Percentiles rank a stretch among this genome's conserved stretches.
Evolutionary conservation across 2,113 vertebrate genomes (phyloP).

Genomic region (Cololabis saira): DNA sequence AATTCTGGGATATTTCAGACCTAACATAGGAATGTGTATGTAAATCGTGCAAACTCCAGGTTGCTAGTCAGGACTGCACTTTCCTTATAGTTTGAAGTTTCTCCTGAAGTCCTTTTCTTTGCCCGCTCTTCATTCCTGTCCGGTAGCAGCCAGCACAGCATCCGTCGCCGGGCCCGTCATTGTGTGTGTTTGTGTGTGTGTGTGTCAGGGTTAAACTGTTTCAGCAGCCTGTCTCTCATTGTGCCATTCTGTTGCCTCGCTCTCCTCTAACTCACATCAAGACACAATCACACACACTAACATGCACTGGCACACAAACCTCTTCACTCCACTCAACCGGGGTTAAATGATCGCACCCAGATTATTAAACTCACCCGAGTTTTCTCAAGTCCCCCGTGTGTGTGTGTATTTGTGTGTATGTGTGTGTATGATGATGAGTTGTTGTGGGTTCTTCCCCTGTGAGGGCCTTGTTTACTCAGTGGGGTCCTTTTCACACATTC

Average conservation of each 20-base stretch:
- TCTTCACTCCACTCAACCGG: conserved; percentile 76
- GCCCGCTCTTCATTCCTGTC: conserved; percentile 25
- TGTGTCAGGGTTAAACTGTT: conserved; percentile 77
- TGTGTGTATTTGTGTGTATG: conserved; percentile 57
- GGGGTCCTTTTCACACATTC: conserved; percentile 89
- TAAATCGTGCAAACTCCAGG: conserved; percentile 1
- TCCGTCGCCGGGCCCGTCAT: conserved; percentile 30
- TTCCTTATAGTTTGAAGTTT: conserved; percentile 13
- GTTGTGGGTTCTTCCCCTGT: conserved; percentile 79
- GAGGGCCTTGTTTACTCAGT: conserved; percentile 81
- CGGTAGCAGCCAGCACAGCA: conserved; percentile 36
- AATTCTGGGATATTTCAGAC: conserved; percentile 3
- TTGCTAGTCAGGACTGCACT: neutral
- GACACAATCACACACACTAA: conserved; percentile 42
- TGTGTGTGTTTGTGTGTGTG: conserved; percentile 45
- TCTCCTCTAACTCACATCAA: conserved; percentile 59
- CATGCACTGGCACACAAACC: conserved; percentile 68
- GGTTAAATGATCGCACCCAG: conserved; percentile 80
- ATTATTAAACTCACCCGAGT: conserved; percentile 78
- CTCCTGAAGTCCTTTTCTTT: conserved; percentile 3
- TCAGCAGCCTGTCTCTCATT: conserved; percentile 67
- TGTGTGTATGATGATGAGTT: conserved; percentile 67
- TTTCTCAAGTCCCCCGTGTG: conserved; percentile 56
- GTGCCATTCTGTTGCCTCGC: conserved; percentile 67
- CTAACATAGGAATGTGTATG: conserved; percentile 5